These are phyloP conservation scores for Scaptomyza cyrtandrae DNA, from an alignment of 2,888 invertebrate species.

Conservation along the genomic window DNA sequence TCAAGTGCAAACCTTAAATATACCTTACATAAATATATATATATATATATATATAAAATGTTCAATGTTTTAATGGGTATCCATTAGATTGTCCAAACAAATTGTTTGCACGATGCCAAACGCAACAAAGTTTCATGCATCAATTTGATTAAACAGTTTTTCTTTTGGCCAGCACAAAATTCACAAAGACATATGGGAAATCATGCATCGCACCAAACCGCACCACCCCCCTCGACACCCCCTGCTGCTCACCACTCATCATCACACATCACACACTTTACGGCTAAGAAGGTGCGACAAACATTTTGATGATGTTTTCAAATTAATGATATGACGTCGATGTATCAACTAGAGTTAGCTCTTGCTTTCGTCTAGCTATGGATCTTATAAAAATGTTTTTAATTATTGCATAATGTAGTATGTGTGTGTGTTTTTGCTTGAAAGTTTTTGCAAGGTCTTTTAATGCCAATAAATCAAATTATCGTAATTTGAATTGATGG, in stretches of 20 bases:
- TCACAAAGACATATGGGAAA: constrained; percentile 21
- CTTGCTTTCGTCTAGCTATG: not conserved
- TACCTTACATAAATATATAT: no score
- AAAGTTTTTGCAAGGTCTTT: not conserved
- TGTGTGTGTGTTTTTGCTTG: not conserved
- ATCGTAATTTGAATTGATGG: not conserved
- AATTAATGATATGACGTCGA: constrained; percentile 2
- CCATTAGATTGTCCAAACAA: constrained; percentile 39
- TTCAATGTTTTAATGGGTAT: not conserved
- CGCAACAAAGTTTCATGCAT: constrained; percentile 50
- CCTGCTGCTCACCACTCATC: not conserved
- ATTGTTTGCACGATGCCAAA: constrained; percentile 22
- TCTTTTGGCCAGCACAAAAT: not conserved
- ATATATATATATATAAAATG: no score
- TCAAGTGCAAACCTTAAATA: no score
- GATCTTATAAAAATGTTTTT: no score
- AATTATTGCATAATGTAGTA: no score
- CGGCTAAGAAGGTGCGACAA: not conserved
- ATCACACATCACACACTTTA: not conserved
- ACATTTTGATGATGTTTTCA: constrained; percentile 10
- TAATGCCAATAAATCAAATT: not conserved
- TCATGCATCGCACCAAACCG: not conserved
- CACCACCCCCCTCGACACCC: not conserved
- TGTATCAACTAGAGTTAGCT: constrained; percentile 1
- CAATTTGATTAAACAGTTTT: constrained; percentile 56